These are phyloP conservation scores for Apamea sordens DNA, from an alignment of 2,888 invertebrate genomes.

Conservation along the genomic window DNA sequence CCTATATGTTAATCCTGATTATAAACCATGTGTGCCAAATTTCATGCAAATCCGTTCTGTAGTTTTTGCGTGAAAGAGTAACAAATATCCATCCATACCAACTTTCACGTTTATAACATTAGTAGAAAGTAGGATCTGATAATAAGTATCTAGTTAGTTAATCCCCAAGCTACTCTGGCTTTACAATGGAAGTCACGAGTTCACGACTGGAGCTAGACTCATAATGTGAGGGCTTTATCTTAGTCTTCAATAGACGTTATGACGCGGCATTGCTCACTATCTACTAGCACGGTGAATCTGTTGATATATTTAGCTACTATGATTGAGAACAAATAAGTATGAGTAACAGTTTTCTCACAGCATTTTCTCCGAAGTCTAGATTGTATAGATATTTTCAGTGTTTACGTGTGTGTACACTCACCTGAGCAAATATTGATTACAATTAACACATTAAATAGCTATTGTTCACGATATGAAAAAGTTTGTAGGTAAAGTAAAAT, in stretches of 20 bases:
- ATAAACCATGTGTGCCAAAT: too few relatives aligned
- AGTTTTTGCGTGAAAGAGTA: too few relatives aligned
- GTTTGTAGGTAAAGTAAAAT: not conserved
- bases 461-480: conserved; percentile 2
- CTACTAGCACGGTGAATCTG: conserved; percentile 30
- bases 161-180: not conserved
- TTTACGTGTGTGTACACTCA: conserved; percentile 1
- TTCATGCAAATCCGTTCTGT: too few relatives aligned
- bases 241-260: not conserved
- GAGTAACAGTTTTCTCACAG: conserved; percentile 4
- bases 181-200: not conserved
- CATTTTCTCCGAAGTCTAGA: conserved; percentile 2
- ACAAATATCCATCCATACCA: too few relatives aligned
- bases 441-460: not conserved
- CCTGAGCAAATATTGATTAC: not conserved
- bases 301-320: conserved; percentile 47
- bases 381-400: conserved; percentile 4
- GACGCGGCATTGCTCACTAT: not conserved
- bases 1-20: too few relatives aligned
- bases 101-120: too few relatives aligned
- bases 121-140: too few relatives aligned
- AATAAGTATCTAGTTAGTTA: not conserved
- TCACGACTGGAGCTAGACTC: not conserved
- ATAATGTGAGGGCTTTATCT: not conserved
- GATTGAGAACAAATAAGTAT: conserved; percentile 24